Conservation (phyloP, 2,888 invertebrate species). For the Scaptomyza flava region DNA sequence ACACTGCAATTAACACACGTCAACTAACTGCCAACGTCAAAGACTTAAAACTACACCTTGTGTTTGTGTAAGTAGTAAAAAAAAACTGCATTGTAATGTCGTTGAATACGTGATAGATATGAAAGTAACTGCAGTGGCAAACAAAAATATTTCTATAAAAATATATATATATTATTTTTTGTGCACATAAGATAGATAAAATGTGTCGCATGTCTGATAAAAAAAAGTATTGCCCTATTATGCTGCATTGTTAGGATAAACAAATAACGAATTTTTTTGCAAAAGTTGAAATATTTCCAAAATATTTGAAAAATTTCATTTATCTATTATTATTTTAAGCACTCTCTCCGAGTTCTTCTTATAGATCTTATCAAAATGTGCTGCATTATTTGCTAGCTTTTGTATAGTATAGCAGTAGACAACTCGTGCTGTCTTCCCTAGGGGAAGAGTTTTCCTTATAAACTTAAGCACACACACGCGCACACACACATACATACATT, state of each 20-base stretch:
- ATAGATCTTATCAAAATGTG: slow-evolving; percentile 6
- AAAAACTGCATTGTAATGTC: slow-evolving; percentile 25
- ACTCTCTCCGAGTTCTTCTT: not conserved
- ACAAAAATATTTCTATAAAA: not conserved
- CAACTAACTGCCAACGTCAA: slow-evolving; percentile 30
- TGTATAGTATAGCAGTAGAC: not conserved
- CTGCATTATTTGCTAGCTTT: slow-evolving; percentile 13
- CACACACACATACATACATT: not conserved
- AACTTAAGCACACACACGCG: slow-evolving; percentile 49
- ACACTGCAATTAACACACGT: slow-evolving; percentile 39
- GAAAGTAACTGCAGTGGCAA: slow-evolving; percentile 3
- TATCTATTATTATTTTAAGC: not conserved
- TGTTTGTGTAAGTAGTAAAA: slow-evolving; percentile 1
- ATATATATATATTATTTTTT: not conserved
- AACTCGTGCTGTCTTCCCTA: not conserved
- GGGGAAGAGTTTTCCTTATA: slow-evolving; percentile 20
- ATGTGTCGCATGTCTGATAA: slow-evolving; percentile 13
- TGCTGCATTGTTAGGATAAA: not conserved
- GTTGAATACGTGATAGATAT: slow-evolving; percentile 23
- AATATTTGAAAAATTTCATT: not conserved
- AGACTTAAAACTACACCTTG: slow-evolving; percentile 2
- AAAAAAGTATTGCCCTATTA: slow-evolving; percentile 3
- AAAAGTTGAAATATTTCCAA: not conserved
- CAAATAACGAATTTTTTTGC: not conserved
- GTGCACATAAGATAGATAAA: not conserved